phyloP scores from a whole-genome alignment of 2,888 invertebrate genomes.

The Archips crataeganus region DNA sequence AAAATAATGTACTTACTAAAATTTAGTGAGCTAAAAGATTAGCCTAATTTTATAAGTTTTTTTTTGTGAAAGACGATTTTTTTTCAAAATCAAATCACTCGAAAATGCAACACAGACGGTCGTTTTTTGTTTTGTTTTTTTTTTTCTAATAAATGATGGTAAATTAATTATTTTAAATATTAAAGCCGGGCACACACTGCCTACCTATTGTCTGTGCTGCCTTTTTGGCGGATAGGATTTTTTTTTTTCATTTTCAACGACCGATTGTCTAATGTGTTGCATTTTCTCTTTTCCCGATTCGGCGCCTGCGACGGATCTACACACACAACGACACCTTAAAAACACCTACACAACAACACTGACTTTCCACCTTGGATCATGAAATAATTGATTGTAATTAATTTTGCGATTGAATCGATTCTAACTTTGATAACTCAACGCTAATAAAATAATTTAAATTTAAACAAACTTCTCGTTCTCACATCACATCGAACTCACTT shows the following conservation, averaged over 20 bases:
- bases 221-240: slow-evolving; percentile 75
- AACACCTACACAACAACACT: background rate
- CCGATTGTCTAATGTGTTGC: slow-evolving; percentile 82
- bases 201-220: slow-evolving; percentile 79
- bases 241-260: slow-evolving; percentile 56
- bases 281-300: slow-evolving; percentile 83
- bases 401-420: background rate
- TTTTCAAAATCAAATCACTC: slow-evolving; percentile 57
- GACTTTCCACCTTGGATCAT: background rate
- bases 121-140: slow-evolving; percentile 54
- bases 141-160: slow-evolving; percentile 44
- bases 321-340: slow-evolving; percentile 29
- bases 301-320: slow-evolving; percentile 49
- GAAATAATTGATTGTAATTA: background rate
- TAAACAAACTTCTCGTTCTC: no score
- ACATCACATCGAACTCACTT: no score
- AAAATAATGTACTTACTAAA: background rate
- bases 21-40: background rate
- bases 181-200: slow-evolving; percentile 52
- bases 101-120: slow-evolving; percentile 86
- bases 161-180: slow-evolving; percentile 48
- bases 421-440: no score
- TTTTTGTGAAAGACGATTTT: slow-evolving; percentile 56
- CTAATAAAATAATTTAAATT: no score
- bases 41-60: background rate